Base-by-base conservation (phyloP, 23 tunicate genomes). In the Aplidium turbinatum region DNA sequence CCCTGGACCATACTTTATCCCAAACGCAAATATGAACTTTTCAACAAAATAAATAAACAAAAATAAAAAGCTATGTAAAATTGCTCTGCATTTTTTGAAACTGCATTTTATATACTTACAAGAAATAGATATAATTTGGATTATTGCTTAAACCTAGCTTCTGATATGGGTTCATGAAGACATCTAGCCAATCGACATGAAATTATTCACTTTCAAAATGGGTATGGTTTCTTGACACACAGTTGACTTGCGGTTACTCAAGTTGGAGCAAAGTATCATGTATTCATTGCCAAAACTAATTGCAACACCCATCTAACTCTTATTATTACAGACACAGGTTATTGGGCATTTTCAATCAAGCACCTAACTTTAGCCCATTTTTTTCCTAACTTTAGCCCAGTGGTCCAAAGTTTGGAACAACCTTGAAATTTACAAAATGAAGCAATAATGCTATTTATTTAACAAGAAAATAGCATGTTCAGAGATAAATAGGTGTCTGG, bases 141-240 rank as follows among this genome's bases (percentile, higher is more conserved):
- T 16, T 9, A 42, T 42, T 11, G 13, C 16, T 42, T 42, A 42
- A 42, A 11, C 50, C 50, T 42, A 9, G 13, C 16, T 11, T 42
- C 50, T 9, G 13, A 42, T 9, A 11, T 42, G 50, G n/a, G n/a
- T n/a, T 42, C 16, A 42, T 42, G 16, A 42, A 42, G 11, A 42
- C 50, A 42, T 42, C 50, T 42, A 42, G 16, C 50, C 50, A 11
- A 42, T 42, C 16, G 50, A 42, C 50, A 42, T 42, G 50, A 42
- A 11, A 42, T 9, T 9, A 9, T 42, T 16, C 11, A 42, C 11
- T 42, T 42, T 16, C 11, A 42, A 42, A 42, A 42, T 42, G 50
- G 50, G 16, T 16, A 42, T 42, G 50, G 50, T 42, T 42, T 42
- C 50, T 42, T 42, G 50, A 11, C 16, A 9, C 50, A 42, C 50